Percentiles rank a stretch among this genome's conserved stretches.
These are phyloP conservation scores for Embidobia sp. DNA, from an alignment of 2,888 invertebrate species.

Conservation along the genomic window DNA sequence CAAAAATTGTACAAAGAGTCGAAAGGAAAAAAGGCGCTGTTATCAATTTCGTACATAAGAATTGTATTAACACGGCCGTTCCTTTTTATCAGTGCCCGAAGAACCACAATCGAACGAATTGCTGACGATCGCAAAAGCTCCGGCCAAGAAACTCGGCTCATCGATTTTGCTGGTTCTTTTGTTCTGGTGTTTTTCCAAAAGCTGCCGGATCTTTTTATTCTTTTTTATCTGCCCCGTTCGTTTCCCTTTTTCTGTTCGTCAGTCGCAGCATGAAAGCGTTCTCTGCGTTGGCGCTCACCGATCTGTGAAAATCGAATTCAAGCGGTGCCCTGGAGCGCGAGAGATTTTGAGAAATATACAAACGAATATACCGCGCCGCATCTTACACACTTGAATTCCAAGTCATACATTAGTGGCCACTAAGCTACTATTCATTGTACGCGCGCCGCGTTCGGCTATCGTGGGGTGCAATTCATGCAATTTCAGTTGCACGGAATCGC, in stretches of 20 bases:
- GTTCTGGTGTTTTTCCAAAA: constrained; percentile 58
- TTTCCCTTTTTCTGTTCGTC: constrained; percentile 23
- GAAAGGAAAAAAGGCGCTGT: no score
- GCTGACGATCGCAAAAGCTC: constrained; percentile 63
- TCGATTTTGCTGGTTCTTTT: constrained; percentile 49
- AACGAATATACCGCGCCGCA: constrained; percentile 29
- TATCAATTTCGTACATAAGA: neutral
- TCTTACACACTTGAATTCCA: constrained; percentile 16
- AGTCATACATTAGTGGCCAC: constrained; percentile 28
- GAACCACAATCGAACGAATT: constrained; percentile 38
- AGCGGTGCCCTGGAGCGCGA: constrained; percentile 30
- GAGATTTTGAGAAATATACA: constrained; percentile 54
- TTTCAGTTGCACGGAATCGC: constrained; percentile 20
- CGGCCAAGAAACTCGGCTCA: constrained; percentile 55
- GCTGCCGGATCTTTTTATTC: constrained; percentile 45
- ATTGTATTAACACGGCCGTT: constrained; percentile 12
- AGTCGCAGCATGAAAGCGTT: constrained; percentile 36
- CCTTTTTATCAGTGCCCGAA: constrained; percentile 27
- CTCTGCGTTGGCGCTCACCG: constrained; percentile 36
- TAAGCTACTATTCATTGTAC: constrained; percentile 40
- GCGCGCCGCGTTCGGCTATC: no score
- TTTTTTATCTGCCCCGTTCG: constrained; percentile 10
- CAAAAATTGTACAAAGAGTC: no score
- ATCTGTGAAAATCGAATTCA: constrained; percentile 53
- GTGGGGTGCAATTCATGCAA: no score